These are phyloP conservation scores for Cistogaster globosa DNA, from an alignment of 2,888 invertebrate genomes.

Conservation along the genomic window DNA sequence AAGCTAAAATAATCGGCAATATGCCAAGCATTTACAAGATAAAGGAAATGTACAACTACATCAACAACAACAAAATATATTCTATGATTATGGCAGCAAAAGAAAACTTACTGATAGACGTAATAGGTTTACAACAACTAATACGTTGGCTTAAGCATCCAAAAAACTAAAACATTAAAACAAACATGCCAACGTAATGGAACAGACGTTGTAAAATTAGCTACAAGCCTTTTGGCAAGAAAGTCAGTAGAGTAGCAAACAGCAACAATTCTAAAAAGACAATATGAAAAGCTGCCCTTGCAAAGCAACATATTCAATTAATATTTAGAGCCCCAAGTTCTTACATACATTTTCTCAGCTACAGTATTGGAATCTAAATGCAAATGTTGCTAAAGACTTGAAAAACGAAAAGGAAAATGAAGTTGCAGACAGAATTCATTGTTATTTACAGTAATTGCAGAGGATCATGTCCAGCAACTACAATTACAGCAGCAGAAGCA, in stretches of 20 bases:
- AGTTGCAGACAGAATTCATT: constrained; percentile 30
- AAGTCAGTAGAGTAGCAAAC: constrained; percentile 54
- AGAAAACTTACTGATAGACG: constrained; percentile 53
- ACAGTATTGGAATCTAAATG: constrained; percentile 21
- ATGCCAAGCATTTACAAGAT: constrained; percentile 71
- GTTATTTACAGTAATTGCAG: constrained; percentile 46
- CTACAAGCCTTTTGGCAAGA: constrained; percentile 66
- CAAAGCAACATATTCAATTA: constrained; percentile 62
- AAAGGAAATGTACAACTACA: constrained; percentile 48
- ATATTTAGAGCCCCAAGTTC: constrained; percentile 2
- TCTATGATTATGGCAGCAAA: constrained; percentile 56
- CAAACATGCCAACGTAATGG: constrained; percentile 58
- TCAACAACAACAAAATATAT: constrained; percentile 34
- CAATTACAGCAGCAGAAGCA: constrained; percentile 44
- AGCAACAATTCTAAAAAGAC: no score
- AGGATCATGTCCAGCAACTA: constrained; percentile 58
- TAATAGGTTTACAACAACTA: constrained; percentile 52
- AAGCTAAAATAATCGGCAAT: constrained; percentile 76
- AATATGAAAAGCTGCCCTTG: constrained; percentile 40
- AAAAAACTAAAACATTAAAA: constrained; percentile 53
- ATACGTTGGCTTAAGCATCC: constrained; percentile 1
- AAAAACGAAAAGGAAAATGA: background rate
- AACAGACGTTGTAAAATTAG: no score
- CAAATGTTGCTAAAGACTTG: constrained; percentile 46
- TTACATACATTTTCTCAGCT: constrained; percentile 25